phyloP scores from a whole-genome alignment of 2,113 vertebrate species.

The Mesembrinibis cayennensis region DNA sequence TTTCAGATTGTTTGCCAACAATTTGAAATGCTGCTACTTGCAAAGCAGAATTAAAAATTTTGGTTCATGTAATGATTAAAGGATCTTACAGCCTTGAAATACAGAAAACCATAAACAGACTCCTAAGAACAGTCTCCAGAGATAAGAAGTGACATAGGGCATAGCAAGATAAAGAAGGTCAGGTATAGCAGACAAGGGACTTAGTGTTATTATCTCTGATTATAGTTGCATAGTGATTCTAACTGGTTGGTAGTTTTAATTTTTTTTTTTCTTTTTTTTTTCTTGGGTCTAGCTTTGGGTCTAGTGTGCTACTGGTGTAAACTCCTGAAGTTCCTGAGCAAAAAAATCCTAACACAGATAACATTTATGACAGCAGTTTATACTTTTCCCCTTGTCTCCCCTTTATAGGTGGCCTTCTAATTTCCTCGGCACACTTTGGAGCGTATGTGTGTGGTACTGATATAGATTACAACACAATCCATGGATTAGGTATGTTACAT shows the following conservation, averaged over 20 bases:
- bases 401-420: slow-evolving; percentile 87
- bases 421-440: slow-evolving; percentile 94
- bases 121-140: neutral
- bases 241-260: neutral
- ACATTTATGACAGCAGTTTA: neutral
- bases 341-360: neutral
- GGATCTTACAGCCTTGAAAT: neutral
- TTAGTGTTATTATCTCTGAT: neutral
- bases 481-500: slow-evolving; percentile 86
- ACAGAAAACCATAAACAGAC: neutral
- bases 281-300: neutral
- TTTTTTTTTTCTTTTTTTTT: neutral
- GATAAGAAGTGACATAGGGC: neutral
- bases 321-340: neutral
- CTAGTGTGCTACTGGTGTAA: neutral
- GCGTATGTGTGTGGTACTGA: slow-evolving; percentile 95
- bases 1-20: neutral
- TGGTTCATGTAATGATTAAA: neutral
- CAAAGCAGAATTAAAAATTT: neutral
- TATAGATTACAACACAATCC: slow-evolving; percentile 96
- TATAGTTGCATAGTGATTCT: neutral
- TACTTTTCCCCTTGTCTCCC: neutral
- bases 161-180: neutral
- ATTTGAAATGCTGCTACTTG: neutral
- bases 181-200: neutral